A percentile compares a stretch with the other conserved stretches of the same genome.
Conservation (phyloP, 2,113 vertebrate species). For the Meriones unguiculatus region DNA sequence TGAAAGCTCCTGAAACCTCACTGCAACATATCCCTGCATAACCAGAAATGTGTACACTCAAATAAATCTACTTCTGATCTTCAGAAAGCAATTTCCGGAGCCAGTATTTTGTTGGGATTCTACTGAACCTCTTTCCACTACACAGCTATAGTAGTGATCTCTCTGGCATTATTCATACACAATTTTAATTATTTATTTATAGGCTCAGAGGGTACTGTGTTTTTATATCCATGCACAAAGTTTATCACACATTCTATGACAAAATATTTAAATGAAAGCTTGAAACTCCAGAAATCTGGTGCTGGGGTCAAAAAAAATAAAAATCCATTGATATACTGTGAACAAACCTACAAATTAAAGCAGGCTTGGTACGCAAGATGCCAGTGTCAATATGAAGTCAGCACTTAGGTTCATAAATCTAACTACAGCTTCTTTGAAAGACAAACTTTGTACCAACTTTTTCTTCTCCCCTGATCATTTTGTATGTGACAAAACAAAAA, state of each 20-base stretch:
- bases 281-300: constrained; percentile 38
- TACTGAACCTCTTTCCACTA: constrained; percentile 9
- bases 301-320: constrained; percentile 33
- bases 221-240: constrained; percentile 41
- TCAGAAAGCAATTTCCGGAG: constrained; percentile 72
- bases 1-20: constrained; percentile 73
- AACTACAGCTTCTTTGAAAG: constrained; percentile 32
- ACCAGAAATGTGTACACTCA: constrained; percentile 77
- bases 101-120: constrained; percentile 53
- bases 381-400: constrained; percentile 12
- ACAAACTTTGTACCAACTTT: not conserved
- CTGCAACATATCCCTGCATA: constrained; percentile 77
- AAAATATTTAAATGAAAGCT: constrained; percentile 70
- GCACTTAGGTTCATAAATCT: not conserved
- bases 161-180: constrained; percentile 39
- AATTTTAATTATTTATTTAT: constrained; percentile 67
- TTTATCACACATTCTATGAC: constrained; percentile 25
- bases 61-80: constrained; percentile 82
- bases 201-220: constrained; percentile 9
- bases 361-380: not conserved
- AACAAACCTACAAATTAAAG: not conserved
- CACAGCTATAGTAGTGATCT: not conserved
- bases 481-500: not conserved
- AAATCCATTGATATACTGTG: not conserved
- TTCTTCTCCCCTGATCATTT: not conserved